Base-by-base conservation (phyloP, 1,140 invertebrate species). In the Mycetomoellerius zeteki region DNA sequence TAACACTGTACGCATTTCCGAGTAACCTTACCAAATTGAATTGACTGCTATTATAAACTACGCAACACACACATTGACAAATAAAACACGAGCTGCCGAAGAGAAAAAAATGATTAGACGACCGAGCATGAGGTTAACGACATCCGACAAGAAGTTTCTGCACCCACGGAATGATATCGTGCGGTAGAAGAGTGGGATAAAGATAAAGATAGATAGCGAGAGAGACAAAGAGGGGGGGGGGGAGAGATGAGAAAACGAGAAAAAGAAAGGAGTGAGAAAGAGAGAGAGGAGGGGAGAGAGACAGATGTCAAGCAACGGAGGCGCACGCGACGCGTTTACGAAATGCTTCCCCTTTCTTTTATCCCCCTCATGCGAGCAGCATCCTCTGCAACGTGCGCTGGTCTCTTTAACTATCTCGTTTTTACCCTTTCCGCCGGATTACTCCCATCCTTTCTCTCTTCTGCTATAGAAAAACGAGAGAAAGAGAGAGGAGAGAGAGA, bases 361-460 rank as follows among this genome's bases (percentile, higher is more conserved):
- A 50, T 54, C 30, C 19, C 50, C 52, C 54, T 47, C 72, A 30
- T 27, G 47, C 54, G 54, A 37, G 33, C 65, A 73, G 65, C 78
- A 62, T 69, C 72, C 65, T 60, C 65, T 64, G 85, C 78, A 43
- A 47, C 62, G 64, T 21, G 21, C 10, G 65, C 37, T 69, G 33
- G 47, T 64, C 71, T 86, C 43, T 78, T 64, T 81, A 84, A 60
- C 80, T 60, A 78, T 85, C 73, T 65, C 89, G 88, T 89, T 90
- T 90, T 90, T 90, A 60, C 78, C 85, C 71, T 81, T 84, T 89
- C 88, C 64, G 43, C 56, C 60, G 54, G 58, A 73, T 54, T n/a
- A n/a, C 58, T 37, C 19, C 12, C 33, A 37, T 52, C 1, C 21
- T 7, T 1, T 30, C 54, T 47, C 37, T 50, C 19, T 60, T 27